These are phyloP conservation scores for Peromyscus maniculatus DNA, from an alignment of 2,113 vertebrate genomes.

Conservation along the genomic window DNA sequence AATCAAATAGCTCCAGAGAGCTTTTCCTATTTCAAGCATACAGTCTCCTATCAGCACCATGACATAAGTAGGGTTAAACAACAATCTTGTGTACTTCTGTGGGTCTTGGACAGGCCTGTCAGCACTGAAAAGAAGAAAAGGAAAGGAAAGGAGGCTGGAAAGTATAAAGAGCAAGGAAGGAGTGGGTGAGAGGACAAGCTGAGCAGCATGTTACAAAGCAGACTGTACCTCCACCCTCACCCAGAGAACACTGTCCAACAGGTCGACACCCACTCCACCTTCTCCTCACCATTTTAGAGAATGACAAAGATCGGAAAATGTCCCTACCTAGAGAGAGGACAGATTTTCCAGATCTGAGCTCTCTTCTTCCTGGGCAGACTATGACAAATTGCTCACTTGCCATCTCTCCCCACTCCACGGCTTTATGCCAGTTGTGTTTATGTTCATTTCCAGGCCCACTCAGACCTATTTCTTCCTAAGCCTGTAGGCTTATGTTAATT, in stretches of 20 bases:
- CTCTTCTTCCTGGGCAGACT: constrained; percentile 25
- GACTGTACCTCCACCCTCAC: background rate
- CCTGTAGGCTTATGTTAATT: constrained; percentile 69
- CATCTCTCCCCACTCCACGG: constrained; percentile 5
- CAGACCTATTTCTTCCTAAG: constrained; percentile 65
- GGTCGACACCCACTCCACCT: background rate
- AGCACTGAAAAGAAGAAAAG: background rate
- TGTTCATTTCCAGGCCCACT: constrained; percentile 64
- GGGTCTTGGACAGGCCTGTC: background rate
- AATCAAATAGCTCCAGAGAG: background rate
- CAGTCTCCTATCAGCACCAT: background rate
- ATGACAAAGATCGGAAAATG: constrained; percentile 6
- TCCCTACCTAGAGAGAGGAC: background rate
- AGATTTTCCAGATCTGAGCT: constrained; percentile 18
- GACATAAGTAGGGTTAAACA: background rate
- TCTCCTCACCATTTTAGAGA: background rate
- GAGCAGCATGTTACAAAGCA: background rate
- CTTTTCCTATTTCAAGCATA: constrained; percentile 7
- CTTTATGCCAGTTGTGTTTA: constrained; percentile 47
- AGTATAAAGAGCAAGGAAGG: background rate
- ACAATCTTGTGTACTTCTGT: background rate
- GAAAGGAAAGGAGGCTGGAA: background rate
- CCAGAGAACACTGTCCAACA: background rate
- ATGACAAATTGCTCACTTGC: constrained; percentile 43
- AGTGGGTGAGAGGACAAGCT: background rate